Base-by-base conservation (phyloP, 2,888 invertebrate genomes). In the Ctenicera cuprea region DNA sequence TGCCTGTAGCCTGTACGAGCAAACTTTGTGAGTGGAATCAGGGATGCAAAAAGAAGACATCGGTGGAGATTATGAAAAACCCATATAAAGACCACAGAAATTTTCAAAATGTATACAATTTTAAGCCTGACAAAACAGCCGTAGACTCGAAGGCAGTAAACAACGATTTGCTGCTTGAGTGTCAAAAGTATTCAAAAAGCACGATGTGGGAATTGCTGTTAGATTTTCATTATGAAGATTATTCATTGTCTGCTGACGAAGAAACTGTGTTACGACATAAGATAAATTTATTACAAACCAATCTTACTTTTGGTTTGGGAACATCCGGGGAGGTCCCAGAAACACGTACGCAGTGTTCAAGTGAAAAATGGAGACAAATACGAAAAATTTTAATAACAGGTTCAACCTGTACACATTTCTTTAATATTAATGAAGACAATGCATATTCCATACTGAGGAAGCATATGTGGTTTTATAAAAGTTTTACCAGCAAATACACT, bases 1-100 rank as follows among this genome's bases (percentile, higher is more conserved):
- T 73, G n/a, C 66, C 62, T 61, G 14, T 74, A 12, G 16, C 71
- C 22, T 77, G 78, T 54, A 78, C 77, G 14, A 72, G 76, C 41
- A 74, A 77, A 72, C 33, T 77, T 64, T 76, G 76, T 12, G 48
- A 37, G 5, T 78, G 78, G 77, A 78, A 78, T 76, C 2, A 26
- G 5, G 26, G 26, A 2, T 26, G 26, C 26, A 26, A 26, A 26
- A 5, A 26, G 3, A 26, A 26, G 5, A 26, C 26, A 26, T 26
- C 26, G 2, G 3, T 12, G 7, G 43, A 11, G 0, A 50, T 50
- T 33, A 48, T 65, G 37, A 11, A 52, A 11, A 52, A 5, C 3
- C 26, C 2, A 5, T 26, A 26, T 26, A 26, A 26, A 26, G 5
- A 26, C 5, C 26, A 26, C 2, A 26, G 5, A 5, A 5, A 26